phyloP scores from a whole-genome alignment of 2,888 invertebrate species.

The Pseudococcus jackbeardsleyi region DNA sequence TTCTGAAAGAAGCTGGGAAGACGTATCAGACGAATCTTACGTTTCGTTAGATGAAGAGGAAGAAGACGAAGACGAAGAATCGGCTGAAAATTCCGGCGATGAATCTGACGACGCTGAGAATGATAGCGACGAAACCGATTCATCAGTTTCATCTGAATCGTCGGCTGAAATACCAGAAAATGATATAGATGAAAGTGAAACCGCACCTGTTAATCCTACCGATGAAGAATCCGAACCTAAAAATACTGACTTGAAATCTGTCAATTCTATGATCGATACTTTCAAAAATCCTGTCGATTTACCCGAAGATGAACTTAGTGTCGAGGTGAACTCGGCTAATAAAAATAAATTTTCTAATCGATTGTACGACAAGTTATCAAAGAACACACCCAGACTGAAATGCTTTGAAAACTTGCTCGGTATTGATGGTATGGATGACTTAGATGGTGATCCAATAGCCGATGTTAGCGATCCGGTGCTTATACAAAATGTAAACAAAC shows the following conservation, averaged over 20 bases:
- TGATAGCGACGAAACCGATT: slow-evolving; percentile 26
- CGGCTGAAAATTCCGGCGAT: neutral
- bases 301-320: neutral
- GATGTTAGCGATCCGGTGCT: slow-evolving; percentile 9
- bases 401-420: slow-evolving; percentile 38
- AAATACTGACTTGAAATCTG: neutral
- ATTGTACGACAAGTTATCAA: slow-evolving; percentile 51
- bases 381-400: neutral
- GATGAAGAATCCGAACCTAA: slow-evolving; percentile 24
- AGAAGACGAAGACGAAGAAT: neutral
- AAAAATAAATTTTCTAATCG: slow-evolving; percentile 37
- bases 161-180: neutral
- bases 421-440: neutral
- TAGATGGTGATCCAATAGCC: neutral
- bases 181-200: neutral
- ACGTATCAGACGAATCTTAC: neutral
- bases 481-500: slow-evolving; percentile 9
- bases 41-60: neutral
- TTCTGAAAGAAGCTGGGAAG: neutral
- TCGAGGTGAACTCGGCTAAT: neutral
- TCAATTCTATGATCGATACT: slow-evolving; percentile 24
- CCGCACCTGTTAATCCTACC: neutral
- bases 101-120: slow-evolving; percentile 31
- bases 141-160: neutral
- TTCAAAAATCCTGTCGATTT: slow-evolving; percentile 28